phyloP scores from a whole-genome alignment of 2,113 vertebrate genomes.

The Eolophus roseicapilla region DNA sequence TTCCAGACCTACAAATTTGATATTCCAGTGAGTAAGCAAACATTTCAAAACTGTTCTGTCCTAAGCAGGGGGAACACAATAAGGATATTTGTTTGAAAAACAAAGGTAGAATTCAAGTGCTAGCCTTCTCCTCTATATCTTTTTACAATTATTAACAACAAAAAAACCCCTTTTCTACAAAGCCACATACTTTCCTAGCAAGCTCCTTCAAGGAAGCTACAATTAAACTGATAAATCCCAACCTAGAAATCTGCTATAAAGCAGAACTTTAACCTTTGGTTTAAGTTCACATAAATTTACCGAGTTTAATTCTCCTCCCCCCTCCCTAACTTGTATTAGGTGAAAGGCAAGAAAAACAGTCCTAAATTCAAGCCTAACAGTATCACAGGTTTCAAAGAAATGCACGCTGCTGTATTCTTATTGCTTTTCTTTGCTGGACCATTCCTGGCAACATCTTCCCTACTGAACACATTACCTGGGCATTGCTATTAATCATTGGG shows the following conservation, averaged over 20 bases:
- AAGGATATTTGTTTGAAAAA: not conserved
- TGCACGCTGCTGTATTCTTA: not conserved
- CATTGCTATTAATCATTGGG: accelerated
- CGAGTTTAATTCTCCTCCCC: not conserved
- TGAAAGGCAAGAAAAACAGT: not conserved
- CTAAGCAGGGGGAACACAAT: not conserved
- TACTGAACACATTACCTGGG: not conserved
- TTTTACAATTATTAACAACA: not conserved
- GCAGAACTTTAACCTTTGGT: not conserved
- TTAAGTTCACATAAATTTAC: not conserved
- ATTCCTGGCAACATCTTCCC: not conserved
- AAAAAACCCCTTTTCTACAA: not conserved
- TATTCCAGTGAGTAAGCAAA: not conserved
- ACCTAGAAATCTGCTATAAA: not conserved
- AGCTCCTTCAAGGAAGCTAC: not conserved
- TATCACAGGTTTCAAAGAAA: not conserved
- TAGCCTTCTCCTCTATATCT: not conserved
- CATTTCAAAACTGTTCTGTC: not conserved
- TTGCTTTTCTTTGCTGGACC: not conserved
- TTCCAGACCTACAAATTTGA: not conserved
- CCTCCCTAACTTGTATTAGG: not conserved
- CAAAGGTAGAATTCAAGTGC: not conserved
- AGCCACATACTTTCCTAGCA: not conserved
- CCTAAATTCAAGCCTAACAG: not conserved
- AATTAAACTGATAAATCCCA: not conserved